These are phyloP conservation scores for Stichodactyla helianthus DNA, from an alignment of 64 coral and sea anemone genomes.

Conservation along the genomic window DNA sequence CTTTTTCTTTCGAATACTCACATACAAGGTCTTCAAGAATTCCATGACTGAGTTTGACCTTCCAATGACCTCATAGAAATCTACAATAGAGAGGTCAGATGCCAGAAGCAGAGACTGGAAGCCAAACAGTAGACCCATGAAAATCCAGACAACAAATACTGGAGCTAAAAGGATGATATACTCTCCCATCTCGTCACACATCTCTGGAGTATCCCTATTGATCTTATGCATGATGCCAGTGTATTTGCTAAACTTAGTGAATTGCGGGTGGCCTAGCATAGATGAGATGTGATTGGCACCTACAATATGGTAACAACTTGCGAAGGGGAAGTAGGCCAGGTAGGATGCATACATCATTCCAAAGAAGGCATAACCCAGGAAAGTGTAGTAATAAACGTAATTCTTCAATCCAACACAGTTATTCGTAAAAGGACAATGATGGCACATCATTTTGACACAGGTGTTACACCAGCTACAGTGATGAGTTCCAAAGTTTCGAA, in stretches of 20 bases:
- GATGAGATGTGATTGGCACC: slow-evolving; percentile 32
- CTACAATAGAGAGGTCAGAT: slow-evolving; percentile 80
- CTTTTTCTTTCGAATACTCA: slow-evolving; percentile 69
- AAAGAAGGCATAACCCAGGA: slow-evolving; percentile 67
- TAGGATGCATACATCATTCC: slow-evolving; percentile 81
- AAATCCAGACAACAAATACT: slow-evolving; percentile 41
- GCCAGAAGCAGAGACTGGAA: slow-evolving; percentile 73
- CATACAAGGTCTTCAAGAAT: slow-evolving; percentile 56
- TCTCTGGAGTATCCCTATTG: slow-evolving; percentile 11
- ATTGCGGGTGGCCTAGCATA: slow-evolving; percentile 11
- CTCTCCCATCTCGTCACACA: slow-evolving; percentile 43
- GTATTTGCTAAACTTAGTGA: slow-evolving; percentile 45
- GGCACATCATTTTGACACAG: slow-evolving; percentile 97
- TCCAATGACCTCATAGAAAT: slow-evolving; percentile 83
- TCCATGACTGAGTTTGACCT: slow-evolving; percentile 65
- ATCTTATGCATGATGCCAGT: not conserved
- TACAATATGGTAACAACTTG: slow-evolving; percentile 43
- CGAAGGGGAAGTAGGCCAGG: slow-evolving; percentile 76
- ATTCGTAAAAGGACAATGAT: slow-evolving; percentile 97
- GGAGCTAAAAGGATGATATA: slow-evolving; percentile 67
- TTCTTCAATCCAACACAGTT: slow-evolving; percentile 92
- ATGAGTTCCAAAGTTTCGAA: slow-evolving; percentile 82
- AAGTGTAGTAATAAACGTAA: slow-evolving; percentile 80
- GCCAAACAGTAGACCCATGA: slow-evolving; percentile 58
- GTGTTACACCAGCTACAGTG: slow-evolving; percentile 86